Conservation (phyloP, 1,140 invertebrate species). For the Phocides pigmalion region DNA sequence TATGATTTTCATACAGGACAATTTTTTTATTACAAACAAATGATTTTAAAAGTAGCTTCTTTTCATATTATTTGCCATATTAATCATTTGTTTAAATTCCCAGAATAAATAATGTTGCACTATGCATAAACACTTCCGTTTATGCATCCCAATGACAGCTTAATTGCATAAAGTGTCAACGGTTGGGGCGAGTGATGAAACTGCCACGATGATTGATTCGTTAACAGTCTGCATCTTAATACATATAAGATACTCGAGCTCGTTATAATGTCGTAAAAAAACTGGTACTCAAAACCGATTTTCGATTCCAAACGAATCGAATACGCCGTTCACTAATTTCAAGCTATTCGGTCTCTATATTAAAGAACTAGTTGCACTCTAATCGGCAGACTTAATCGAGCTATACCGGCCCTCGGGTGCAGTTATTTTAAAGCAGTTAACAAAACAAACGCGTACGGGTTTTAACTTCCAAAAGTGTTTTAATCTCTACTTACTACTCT, state of each 20-base stretch:
- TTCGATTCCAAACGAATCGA: neutral
- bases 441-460: neutral
- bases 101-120: constrained; percentile 21
- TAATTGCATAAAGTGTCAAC: constrained; percentile 65
- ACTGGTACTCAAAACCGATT: neutral
- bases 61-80: no score
- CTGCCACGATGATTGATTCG: constrained; percentile 13
- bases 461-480: constrained; percentile 4
- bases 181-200: constrained; percentile 45
- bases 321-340: neutral
- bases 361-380: neutral
- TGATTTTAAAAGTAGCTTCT: no score
- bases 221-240: constrained; percentile 20
- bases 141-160: constrained; percentile 58
- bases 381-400: neutral
- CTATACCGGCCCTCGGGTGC: constrained; percentile 6
- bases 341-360: neutral
- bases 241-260: neutral
- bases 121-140: constrained; percentile 40
- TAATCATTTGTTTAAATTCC: constrained; percentile 10
- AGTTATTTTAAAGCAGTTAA: constrained; percentile 17
- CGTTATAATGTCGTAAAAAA: neutral
- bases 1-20: no score
- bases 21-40: neutral
- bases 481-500: constrained; percentile 16